These are phyloP conservation scores for Nothoprocta perdicaria DNA, from an alignment of 2,113 vertebrate genomes.

Conservation along the genomic window DNA sequence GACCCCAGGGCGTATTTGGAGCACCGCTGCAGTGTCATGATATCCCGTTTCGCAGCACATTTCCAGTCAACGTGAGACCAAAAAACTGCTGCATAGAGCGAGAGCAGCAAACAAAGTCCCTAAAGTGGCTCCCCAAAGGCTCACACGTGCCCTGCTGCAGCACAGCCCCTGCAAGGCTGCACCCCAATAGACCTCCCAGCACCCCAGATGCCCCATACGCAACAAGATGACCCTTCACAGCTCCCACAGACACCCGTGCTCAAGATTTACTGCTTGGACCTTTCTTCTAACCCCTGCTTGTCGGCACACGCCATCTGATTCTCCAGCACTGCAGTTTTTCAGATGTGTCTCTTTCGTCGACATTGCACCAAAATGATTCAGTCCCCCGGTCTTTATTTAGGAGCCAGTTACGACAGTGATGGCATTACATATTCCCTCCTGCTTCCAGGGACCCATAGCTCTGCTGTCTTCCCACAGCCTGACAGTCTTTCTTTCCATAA, in stretches of 20 bases:
- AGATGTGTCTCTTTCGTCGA: neutral
- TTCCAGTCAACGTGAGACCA: neutral
- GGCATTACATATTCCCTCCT: neutral
- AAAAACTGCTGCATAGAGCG: neutral
- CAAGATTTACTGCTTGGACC: rapidly evolving
- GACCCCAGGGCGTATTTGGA: neutral
- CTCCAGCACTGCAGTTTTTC: neutral
- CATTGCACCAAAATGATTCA: neutral
- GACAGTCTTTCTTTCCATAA: neutral
- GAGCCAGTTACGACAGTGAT: neutral
- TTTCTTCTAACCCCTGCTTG: neutral
- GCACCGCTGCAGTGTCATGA: neutral
- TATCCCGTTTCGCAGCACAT: neutral
- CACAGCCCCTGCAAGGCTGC: neutral
- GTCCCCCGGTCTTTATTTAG: neutral
- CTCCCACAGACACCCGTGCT: neutral
- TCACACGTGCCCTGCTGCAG: rapidly evolving
- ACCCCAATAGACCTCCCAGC: neutral
- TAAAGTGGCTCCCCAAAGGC: neutral
- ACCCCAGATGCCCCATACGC: rapidly evolving
- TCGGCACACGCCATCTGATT: neutral
- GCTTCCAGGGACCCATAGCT: neutral
- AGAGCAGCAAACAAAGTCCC: neutral
- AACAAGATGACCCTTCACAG: rapidly evolving
- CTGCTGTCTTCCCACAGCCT: neutral